phyloP scores from a whole-genome alignment of 2,113 vertebrate species.

The Emydura subglobosa region DNA sequence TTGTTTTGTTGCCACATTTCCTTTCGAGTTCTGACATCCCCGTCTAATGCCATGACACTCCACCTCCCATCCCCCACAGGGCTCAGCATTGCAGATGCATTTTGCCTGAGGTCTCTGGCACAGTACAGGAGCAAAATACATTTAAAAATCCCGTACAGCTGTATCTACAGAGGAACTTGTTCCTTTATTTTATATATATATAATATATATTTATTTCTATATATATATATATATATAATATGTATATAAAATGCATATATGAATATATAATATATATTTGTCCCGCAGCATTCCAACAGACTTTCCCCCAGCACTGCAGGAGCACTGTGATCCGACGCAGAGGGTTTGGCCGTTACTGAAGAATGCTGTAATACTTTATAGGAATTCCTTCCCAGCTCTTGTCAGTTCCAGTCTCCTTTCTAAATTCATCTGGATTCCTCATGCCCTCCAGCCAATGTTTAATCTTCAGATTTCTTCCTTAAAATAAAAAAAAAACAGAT shows the following conservation, averaged over 20 bases:
- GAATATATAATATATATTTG: neutral
- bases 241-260: no score
- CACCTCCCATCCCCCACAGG: neutral
- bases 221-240: neutral
- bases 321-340: neutral
- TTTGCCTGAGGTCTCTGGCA: neutral
- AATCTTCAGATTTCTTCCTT: slow-evolving; percentile 28
- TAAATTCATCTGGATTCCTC: slow-evolving; percentile 33
- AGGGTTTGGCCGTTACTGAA: neutral
- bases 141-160: neutral
- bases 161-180: neutral
- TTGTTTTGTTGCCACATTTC: neutral
- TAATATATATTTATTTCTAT: neutral
- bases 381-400: neutral
- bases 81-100: neutral
- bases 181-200: neutral
- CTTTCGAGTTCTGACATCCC: rapidly evolving
- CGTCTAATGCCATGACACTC: rapidly evolving
- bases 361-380: rapidly evolving
- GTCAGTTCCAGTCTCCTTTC: neutral
- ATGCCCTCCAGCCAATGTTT: neutral
- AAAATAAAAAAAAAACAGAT: neutral
- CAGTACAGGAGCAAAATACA: neutral
- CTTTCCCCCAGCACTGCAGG: neutral
- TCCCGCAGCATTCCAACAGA: no score